Evolutionary conservation across 2,113 vertebrate species (phyloP), one percentile per base, ranked within the genome.

Genomic region (Mobula hypostoma): DNA sequence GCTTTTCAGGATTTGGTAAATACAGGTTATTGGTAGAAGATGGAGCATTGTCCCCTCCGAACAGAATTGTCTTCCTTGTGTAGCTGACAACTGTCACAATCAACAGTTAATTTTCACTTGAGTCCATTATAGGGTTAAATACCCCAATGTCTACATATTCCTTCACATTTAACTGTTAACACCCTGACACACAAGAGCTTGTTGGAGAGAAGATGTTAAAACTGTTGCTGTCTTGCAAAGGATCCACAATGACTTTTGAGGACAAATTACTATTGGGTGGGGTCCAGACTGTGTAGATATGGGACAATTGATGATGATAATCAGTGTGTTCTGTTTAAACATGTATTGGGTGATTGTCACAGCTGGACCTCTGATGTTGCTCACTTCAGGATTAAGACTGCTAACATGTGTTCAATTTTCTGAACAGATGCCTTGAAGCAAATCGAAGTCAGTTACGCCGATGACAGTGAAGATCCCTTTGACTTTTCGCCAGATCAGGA

Each of bases 401-500:
- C 8, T 92, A 9, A 93, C 48, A 36, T 48, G 14, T 74, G 70
- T 95, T 95, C 15, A 95, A 95, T 88, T 95, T 76, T 94, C 94
- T 95, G 94, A 94, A 61, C 95, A 99, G 99, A 98, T 95, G 98
- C 96, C 95, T 96, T 99, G 95, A 98, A 98, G 94, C 97, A 98
- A 97, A 99, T 99, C 97, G 98, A 97, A 70, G 95, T 98, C 70
- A 97, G 97, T 95, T 99, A 98, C 94, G 96, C 97, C 68, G 97
- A 97, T 94, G 97, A 97, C 63, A 98, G 97, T 96, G 97, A 98
- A 79, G 98, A 98, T 90, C 94, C 97, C 7, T 97, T 96, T 94
- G 97, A 97, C 95, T 99, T 98, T 97, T 98, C 98, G 58, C 98
- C 99, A 95, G 98, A 99, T 96, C 98, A 98, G 70, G 98, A 99